These are phyloP conservation scores for Nyctalus aviator DNA, from an alignment of 2,797 vertebrate genomes.

Conservation along the genomic window DNA sequence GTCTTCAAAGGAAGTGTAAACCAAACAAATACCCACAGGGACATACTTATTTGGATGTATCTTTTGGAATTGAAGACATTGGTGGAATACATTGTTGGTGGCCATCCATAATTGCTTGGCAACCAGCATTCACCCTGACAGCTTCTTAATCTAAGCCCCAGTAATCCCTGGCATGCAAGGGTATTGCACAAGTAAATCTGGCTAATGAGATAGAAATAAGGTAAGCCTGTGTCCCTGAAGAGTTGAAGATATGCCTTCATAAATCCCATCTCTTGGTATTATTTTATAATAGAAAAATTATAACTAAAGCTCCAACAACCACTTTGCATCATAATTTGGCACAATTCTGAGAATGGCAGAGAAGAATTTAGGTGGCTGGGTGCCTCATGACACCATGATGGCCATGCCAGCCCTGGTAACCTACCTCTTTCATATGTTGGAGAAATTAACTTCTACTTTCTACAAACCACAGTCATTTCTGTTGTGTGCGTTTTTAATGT, in stretches of 20 bases:
- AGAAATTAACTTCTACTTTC: background rate
- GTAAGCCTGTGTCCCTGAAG: background rate
- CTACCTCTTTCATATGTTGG: background rate
- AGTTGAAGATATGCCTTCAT: background rate
- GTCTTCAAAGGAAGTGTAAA: constrained; percentile 37
- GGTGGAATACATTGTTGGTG: background rate
- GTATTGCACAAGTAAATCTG: background rate
- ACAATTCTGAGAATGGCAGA: background rate
- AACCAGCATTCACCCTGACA: background rate
- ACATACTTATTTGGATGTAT: background rate
- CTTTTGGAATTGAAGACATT: background rate
- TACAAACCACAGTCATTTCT: background rate
- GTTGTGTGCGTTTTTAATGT: background rate
- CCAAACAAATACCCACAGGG: background rate
- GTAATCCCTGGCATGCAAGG: background rate
- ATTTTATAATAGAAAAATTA: background rate
- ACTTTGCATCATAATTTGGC: background rate
- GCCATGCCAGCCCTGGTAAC: background rate
- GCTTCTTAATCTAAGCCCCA: background rate
- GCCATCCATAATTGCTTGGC: background rate
- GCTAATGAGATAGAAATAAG: background rate
- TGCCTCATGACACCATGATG: background rate
- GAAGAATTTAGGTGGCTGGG: background rate
- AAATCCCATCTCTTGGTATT: background rate
- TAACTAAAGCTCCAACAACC: background rate